Evolutionary conservation across 2,113 vertebrate species (phyloP).

Genomic region (Datnioides undecimradiatus): DNA sequence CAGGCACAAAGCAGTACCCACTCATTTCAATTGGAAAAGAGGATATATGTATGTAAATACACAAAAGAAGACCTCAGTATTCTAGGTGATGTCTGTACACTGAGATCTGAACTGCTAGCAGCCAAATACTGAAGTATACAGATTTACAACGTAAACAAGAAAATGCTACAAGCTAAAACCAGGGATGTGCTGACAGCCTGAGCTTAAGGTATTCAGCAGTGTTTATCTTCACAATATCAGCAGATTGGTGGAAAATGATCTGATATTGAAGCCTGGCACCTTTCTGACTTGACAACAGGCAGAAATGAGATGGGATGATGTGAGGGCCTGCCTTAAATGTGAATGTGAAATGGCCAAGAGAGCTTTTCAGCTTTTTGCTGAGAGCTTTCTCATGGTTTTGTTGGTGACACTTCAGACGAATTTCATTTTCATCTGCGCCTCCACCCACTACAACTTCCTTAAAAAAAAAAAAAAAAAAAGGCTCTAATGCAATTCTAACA

Average conservation of each 20-base stretch:
- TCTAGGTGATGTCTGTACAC: background rate
- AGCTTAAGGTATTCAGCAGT: background rate
- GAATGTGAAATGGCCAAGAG: background rate
- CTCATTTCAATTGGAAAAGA: background rate
- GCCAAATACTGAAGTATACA: background rate
- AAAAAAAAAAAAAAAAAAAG: background rate
- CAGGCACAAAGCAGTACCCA: too few species aligned
- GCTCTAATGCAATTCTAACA: background rate
- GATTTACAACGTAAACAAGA: background rate
- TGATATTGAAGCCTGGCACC: background rate
- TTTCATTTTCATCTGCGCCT: background rate
- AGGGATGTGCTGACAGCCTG: background rate
- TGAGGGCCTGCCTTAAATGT: background rate
- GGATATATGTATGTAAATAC: too few species aligned
- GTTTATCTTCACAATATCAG: background rate
- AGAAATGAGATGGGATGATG: background rate
- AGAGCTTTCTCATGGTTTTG: background rate
- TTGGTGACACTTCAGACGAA: background rate
- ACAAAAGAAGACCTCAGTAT: too few species aligned
- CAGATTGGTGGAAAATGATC: background rate
- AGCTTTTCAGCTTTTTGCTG: background rate
- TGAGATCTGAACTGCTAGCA: background rate
- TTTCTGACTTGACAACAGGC: background rate
- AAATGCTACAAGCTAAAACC: background rate
- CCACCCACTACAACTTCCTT: background rate